These are phyloP conservation scores for Noctua janthina DNA, from an alignment of 2,888 invertebrate species.

Conservation along the genomic window DNA sequence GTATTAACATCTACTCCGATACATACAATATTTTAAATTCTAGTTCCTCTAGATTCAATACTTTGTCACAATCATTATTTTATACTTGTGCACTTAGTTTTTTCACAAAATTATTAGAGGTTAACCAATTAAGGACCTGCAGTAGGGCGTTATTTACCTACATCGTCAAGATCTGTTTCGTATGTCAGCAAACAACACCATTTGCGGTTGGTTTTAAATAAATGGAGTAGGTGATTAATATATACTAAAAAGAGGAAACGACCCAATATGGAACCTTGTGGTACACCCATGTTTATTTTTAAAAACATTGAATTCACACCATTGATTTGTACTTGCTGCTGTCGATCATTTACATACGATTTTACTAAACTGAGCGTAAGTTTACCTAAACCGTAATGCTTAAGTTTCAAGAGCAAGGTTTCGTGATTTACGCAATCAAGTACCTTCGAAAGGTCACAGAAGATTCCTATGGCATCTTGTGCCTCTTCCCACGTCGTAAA, in stretches of 20 bases:
- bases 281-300: not conserved
- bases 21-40: not conserved
- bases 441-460: conserved; percentile 1
- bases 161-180: too few relatives aligned
- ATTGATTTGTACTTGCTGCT: not conserved
- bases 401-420: not conserved
- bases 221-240: too few relatives aligned
- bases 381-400: conserved; percentile 1
- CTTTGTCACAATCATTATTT: too few relatives aligned
- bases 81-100: too few relatives aligned
- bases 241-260: not conserved
- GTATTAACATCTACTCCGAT: not conserved
- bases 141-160: too few relatives aligned
- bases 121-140: too few relatives aligned
- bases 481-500: not conserved
- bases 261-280: not conserved
- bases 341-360: not conserved
- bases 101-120: too few relatives aligned
- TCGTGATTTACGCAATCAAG: not conserved
- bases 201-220: too few relatives aligned
- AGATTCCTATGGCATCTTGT: not conserved
- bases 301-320: too few relatives aligned
- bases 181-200: too few relatives aligned
- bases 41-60: too few relatives aligned
- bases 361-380: not conserved